Evolutionary conservation across 30 jellyfish, hydroid and myxozoan genomes (phyloP).

Genomic region (Nemopilema nomurai): DNA sequence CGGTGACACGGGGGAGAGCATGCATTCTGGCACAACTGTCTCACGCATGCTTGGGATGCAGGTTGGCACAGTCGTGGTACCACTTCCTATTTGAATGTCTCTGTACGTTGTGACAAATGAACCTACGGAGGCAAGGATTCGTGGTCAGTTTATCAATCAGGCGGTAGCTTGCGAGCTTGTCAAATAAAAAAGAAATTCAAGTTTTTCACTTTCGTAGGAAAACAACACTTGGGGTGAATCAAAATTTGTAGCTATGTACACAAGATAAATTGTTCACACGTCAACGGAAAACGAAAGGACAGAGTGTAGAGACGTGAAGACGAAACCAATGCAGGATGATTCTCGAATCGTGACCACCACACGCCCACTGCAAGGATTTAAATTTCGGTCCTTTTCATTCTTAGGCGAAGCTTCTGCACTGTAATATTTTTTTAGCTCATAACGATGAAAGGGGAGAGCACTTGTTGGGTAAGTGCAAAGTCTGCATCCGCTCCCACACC

Average conservation of each 20-base stretch:
- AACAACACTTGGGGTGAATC: not conserved
- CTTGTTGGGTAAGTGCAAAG: not conserved
- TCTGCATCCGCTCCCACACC: not conserved
- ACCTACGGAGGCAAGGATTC: slow-evolving; percentile 9
- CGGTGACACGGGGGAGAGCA: slow-evolving; percentile 74
- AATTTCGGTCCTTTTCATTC: too few species aligned
- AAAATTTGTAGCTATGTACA: not conserved
- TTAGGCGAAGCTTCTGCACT: too few species aligned
- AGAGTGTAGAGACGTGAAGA: too few species aligned
- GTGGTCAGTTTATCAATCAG: not conserved
- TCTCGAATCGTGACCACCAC: too few species aligned
- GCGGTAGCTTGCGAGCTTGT: not conserved
- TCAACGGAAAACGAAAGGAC: not conserved
- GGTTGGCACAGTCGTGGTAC: slow-evolving; percentile 12
- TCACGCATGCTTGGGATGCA: slow-evolving; percentile 44
- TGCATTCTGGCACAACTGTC: slow-evolving; percentile 72
- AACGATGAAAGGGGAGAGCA: too few species aligned
- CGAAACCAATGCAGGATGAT: too few species aligned
- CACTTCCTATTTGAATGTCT: slow-evolving; percentile 29
- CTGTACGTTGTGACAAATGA: slow-evolving; percentile 44
- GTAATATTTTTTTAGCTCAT: too few species aligned
- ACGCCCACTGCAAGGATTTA: too few species aligned
- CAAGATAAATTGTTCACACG: slow-evolving; percentile 14
- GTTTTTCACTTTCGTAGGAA: not conserved
- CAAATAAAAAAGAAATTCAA: not conserved